Evolutionary conservation across 2,113 vertebrate genomes (phyloP).

Genomic region (Ameiurus melas): DNA sequence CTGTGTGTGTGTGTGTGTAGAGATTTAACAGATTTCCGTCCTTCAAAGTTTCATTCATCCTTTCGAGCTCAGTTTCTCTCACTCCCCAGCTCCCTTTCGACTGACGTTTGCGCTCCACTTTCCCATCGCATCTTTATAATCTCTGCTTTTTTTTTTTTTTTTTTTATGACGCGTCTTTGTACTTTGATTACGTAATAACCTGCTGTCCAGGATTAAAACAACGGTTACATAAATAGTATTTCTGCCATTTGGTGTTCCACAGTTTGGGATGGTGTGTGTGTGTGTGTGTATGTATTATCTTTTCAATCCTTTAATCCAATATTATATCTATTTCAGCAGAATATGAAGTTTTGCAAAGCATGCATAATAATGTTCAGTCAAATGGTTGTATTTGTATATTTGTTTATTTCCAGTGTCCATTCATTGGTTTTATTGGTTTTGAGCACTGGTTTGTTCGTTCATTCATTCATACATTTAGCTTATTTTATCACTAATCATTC

Average conservation of each 20-base stretch:
- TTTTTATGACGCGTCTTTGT: not conserved
- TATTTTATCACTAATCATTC: not conserved
- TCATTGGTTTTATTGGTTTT: not conserved
- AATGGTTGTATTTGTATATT: not conserved
- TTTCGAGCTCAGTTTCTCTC: not conserved
- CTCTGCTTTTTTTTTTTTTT: not conserved
- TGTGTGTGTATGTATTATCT: not conserved
- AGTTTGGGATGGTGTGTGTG: not conserved
- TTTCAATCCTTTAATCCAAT: conserved; percentile 2
- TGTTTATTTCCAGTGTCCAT: not conserved
- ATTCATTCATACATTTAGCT: not conserved
- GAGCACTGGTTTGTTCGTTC: not conserved
- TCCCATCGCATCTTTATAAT: not conserved
- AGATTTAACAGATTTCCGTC: not conserved
- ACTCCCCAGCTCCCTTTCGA: not conserved
- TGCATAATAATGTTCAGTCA: not conserved
- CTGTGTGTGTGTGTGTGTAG: not conserved
- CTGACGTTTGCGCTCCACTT: not conserved
- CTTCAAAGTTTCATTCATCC: conserved; percentile 22
- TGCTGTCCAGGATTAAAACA: not conserved
- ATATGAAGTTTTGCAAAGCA: not conserved
- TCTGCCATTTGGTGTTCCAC: not conserved
- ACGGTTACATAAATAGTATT: not conserved
- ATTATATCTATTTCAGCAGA: not conserved
- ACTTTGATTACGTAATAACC: not conserved